Evolutionary conservation across 2,113 vertebrate genomes (phyloP).

Genomic region (Gila orcuttii): DNA sequence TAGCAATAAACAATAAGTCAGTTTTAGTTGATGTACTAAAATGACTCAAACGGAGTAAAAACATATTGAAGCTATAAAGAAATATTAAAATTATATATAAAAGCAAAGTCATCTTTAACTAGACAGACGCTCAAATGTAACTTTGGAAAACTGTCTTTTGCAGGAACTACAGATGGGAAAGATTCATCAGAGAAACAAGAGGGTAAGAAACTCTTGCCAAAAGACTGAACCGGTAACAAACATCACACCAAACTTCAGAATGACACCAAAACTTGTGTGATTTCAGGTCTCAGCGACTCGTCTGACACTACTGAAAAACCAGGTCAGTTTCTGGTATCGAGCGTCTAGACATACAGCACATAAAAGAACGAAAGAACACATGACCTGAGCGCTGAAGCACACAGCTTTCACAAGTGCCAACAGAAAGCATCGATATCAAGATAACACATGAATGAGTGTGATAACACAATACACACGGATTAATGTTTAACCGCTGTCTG

Average conservation of each 20-base stretch:
- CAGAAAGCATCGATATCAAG: neutral
- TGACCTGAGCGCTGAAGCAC: neutral
- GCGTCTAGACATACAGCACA: neutral
- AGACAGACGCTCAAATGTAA: neutral
- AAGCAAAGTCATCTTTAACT: too few species aligned
- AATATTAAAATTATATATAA: neutral
- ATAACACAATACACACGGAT: neutral
- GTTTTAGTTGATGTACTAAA: neutral
- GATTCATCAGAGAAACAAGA: slow-evolving; percentile 50
- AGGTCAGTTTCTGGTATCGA: neutral
- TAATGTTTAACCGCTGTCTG: slow-evolving; percentile 16
- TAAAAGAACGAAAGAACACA: neutral
- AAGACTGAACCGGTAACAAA: neutral
- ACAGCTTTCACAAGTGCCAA: neutral
- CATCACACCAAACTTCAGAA: neutral
- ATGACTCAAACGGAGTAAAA: neutral
- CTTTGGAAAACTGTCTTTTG: neutral
- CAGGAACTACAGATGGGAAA: slow-evolving; percentile 49
- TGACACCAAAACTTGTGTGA: neutral
- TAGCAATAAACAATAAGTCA: neutral
- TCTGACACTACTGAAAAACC: slow-evolving; percentile 16
- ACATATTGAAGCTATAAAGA: neutral
- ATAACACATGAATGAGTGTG: neutral
- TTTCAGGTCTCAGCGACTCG: slow-evolving; percentile 20
- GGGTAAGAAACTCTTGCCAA: slow-evolving; percentile 8